Percentiles rank a stretch among this genome's conserved stretches.
These are phyloP conservation scores for Simalia tracyae DNA, from an alignment of 2,797 vertebrate genomes.

Conservation along the genomic window DNA sequence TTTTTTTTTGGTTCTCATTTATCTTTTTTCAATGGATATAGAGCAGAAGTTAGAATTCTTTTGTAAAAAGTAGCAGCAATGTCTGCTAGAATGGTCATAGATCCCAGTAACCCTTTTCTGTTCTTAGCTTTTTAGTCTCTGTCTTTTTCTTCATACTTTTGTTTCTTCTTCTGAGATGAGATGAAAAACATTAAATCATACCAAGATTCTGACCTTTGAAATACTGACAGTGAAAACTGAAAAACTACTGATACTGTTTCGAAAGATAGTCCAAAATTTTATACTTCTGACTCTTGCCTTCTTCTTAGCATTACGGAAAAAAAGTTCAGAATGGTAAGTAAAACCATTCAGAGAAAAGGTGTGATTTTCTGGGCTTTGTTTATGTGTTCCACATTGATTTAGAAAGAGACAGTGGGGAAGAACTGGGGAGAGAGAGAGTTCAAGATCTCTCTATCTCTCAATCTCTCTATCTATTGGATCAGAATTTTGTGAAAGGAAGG, in stretches of 20 bases:
- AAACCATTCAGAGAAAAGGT: constrained; percentile 31
- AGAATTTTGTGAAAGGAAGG: neutral
- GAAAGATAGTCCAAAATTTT: constrained; percentile 15
- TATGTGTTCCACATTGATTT: neutral
- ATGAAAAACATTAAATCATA: constrained; percentile 48
- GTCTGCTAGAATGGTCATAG: constrained; percentile 35
- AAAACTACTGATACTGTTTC: constrained; percentile 41
- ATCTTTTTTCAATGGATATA: constrained; percentile 47
- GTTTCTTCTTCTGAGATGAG: constrained; percentile 31
- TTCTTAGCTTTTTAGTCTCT: constrained; percentile 41
- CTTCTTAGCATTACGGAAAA: constrained; percentile 40
- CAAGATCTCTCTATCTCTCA: too few species aligned
- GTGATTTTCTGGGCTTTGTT: constrained; percentile 29
- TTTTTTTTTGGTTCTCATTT: constrained; percentile 32
- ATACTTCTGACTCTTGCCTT: constrained; percentile 38
- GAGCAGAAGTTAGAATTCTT: constrained; percentile 33
- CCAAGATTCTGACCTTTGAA: constrained; percentile 54
- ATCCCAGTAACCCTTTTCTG: constrained; percentile 51
- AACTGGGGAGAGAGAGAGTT: neutral
- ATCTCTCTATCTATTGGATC: neutral
- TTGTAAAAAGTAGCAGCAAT: constrained; percentile 48
- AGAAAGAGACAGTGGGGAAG: constrained; percentile 15
- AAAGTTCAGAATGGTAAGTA: constrained; percentile 28
- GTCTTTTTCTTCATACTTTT: constrained; percentile 32
- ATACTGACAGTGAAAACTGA: constrained; percentile 26